Evolutionary conservation across 2,113 vertebrate genomes (phyloP), one percentile per base, ranked within the genome.

Genomic region (Haemorhous mexicanus): DNA sequence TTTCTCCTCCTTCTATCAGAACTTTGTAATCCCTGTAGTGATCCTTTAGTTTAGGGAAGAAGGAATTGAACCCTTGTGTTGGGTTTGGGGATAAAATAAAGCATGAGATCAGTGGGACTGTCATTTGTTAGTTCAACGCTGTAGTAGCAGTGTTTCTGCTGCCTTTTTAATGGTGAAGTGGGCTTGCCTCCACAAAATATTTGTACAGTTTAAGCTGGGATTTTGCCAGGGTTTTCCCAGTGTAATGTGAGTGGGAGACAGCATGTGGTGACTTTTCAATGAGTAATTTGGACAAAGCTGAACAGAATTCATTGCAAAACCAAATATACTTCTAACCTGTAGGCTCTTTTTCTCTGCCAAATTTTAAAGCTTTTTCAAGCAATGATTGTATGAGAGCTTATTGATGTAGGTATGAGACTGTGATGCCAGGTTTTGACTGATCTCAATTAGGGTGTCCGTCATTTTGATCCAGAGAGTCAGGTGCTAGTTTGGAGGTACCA

Each of bases 401-500:
- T 49, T 80, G 70, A 95, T 74, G 61, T 37, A 70, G 85, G 23
- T 77, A 41, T 4, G 50, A 93, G 90, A 68, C 80, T 69, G 72
- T 90, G 83, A 90, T 95, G 73, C 76, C 68, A 81, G 83, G 73
- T 94, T 88, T 90, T 94, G 85, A 92, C 79, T 90, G 76, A 91
- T 94, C 87, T 92, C 91, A 90, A 90, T 94, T 80, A 92, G 92
- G 82, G 82, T 91, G 67, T 81, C 67, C 1, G 0, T 89, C 82
- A 90, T 80, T 94, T 90, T 94, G 67, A 80, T 94, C 81, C 89
- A 50, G 87, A 95, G 91, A 74, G 93, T 94, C 93, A 93, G 94
- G 85, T 95, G 85, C 59, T 94, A 95, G 85, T 93, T 87, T 95
- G 92, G 92, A 97, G 88, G 86, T 96, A 83, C 94, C 88, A 74